Evolutionary conservation across 2,888 invertebrate species (phyloP).

Genomic region (Scaptomyza reducta): DNA sequence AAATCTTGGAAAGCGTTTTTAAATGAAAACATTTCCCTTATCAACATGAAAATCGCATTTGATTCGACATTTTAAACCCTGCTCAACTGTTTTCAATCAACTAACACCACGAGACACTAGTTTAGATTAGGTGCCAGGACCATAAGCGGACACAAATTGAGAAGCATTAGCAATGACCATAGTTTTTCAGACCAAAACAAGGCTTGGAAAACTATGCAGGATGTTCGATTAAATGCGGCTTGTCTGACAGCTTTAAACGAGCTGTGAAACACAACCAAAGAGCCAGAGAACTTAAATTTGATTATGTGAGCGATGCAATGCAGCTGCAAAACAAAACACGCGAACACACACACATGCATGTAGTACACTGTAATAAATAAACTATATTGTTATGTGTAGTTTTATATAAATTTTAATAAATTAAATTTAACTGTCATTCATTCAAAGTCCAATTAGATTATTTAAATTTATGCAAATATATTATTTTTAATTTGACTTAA

Average conservation of each 20-base stretch:
- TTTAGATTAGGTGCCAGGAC: not conserved
- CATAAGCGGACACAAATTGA: not conserved
- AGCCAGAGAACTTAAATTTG: constrained; percentile 61
- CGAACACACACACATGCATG: constrained; percentile 1
- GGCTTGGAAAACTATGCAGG: constrained; percentile 15
- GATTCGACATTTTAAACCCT: not conserved
- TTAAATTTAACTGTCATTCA: no score
- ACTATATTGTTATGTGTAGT: no score
- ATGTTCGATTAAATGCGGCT: constrained; percentile 65
- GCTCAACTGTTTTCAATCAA: not conserved
- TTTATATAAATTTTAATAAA: no score
- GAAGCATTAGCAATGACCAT: constrained; percentile 13
- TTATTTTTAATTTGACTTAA: no score
- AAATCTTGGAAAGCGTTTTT: no score
- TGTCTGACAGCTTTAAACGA: constrained; percentile 26
- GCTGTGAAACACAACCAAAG: constrained; percentile 14
- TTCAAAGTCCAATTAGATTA: no score
- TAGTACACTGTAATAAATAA: not conserved
- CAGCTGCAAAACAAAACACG: constrained; percentile 36
- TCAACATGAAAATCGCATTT: not conserved
- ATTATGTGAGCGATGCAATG: constrained; percentile 59
- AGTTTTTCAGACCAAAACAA: no score
- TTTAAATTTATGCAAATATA: no score
- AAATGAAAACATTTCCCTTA: no score
- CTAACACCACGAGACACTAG: not conserved